Percentiles rank a stretch among this genome's conserved stretches.
phyloP scores from a whole-genome alignment of 1,140 invertebrate species.

The Lithobius niger region DNA sequence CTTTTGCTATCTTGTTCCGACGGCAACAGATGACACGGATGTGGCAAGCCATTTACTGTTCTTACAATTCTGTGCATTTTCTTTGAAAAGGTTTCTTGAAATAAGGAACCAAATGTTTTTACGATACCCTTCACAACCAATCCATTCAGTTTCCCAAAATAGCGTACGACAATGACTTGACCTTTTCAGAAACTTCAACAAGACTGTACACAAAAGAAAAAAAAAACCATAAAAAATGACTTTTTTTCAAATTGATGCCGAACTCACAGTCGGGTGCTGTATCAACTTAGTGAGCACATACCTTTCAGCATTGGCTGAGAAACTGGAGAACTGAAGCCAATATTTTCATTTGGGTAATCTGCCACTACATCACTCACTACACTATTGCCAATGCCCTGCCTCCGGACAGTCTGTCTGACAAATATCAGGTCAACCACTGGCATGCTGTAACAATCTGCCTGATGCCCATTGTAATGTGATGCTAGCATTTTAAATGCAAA shows the following conservation, averaged over 20 bases:
- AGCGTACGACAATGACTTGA: background rate
- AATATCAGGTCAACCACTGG: conserved; percentile 1
- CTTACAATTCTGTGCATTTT: too few species aligned
- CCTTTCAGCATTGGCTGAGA: background rate
- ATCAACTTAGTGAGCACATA: background rate
- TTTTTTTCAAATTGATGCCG: background rate
- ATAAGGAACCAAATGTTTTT: background rate
- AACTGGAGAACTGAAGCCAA: background rate
- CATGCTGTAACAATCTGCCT: background rate
- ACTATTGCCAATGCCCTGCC: background rate
- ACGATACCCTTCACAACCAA: background rate
- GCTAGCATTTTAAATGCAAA: background rate
- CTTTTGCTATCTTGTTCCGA: too few species aligned
- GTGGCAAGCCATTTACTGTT: too few species aligned
- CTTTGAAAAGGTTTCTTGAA: background rate
- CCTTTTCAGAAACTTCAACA: background rate
- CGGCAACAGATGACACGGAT: too few species aligned
- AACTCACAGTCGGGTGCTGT: background rate
- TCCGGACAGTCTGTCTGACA: background rate
- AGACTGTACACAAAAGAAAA: background rate
- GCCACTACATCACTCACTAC: background rate
- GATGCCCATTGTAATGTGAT: background rate
- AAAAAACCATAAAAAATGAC: background rate
- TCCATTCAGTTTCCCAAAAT: conserved; percentile 3
- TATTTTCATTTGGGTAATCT: background rate